Conservation (phyloP, 1,140 invertebrate genomes). For the Eurosta solidaginis region DNA sequence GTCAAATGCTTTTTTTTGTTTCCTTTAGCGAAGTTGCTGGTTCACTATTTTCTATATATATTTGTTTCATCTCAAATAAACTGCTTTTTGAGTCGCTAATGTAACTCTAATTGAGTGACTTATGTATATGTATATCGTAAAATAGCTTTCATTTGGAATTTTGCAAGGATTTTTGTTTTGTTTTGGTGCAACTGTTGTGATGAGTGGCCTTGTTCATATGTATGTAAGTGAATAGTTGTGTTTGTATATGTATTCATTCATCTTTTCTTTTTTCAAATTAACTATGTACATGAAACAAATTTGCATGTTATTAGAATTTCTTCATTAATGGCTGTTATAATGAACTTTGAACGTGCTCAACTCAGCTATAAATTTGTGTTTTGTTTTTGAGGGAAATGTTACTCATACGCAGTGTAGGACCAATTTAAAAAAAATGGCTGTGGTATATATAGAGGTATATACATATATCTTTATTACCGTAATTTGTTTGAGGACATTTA, state of each 20-base stretch:
- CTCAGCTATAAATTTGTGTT: too few species aligned
- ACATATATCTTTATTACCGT: too few species aligned
- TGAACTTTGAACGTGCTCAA: neutral
- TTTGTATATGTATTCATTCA: neutral
- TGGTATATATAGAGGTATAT: too few species aligned
- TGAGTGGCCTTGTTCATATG: slow-evolving; percentile 3
- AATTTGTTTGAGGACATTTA: too few species aligned
- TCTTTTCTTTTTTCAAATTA: too few species aligned
- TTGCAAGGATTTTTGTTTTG: neutral
- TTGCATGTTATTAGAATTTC: neutral
- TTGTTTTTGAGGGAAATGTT: neutral
- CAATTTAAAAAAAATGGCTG: neutral
- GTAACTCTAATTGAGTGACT: neutral
- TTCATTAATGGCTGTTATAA: neutral
- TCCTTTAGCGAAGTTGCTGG: neutral
- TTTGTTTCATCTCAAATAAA: neutral
- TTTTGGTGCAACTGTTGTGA: neutral
- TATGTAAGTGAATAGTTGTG: neutral
- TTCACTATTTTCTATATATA: neutral
- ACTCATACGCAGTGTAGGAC: neutral
- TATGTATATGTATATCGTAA: too few species aligned
- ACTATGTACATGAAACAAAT: neutral
- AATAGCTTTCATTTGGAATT: slow-evolving; percentile 10
- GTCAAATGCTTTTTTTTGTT: neutral
- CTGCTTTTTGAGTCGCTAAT: neutral